phyloP scores from a whole-genome alignment of 2,113 vertebrate species.

The Pelecanus crispus region DNA sequence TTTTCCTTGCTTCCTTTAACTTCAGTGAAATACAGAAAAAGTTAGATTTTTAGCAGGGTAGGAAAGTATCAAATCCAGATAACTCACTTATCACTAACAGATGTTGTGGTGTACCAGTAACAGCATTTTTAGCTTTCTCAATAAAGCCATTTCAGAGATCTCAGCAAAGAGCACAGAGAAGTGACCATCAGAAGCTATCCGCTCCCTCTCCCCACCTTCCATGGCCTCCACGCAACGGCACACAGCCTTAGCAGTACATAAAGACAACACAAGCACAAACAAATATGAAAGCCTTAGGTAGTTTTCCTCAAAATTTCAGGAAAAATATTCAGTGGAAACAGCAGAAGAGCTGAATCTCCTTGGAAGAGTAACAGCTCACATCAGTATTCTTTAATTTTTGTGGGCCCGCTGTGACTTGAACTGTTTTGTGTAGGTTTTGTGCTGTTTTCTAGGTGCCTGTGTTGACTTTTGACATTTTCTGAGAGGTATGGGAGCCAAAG shows the following conservation, averaged over 20 bases:
- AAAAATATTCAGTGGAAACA: background rate
- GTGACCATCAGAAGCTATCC: background rate
- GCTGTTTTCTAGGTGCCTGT: background rate
- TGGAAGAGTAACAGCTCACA: background rate
- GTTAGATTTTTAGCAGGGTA: background rate
- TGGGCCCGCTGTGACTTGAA: background rate
- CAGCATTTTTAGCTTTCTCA: background rate
- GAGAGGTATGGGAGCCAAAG: background rate
- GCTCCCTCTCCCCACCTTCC: background rate
- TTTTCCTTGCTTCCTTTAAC: background rate
- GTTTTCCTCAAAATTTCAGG: background rate
- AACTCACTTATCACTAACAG: background rate
- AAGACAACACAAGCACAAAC: background rate
- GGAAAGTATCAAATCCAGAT: background rate
- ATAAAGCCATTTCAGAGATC: background rate
- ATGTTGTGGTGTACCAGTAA: background rate
- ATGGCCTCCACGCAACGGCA: rapidly evolving
- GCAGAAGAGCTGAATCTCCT: background rate
- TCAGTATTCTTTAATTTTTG: background rate
- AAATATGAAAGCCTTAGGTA: background rate
- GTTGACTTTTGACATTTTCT: background rate
- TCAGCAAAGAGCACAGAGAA: background rate
- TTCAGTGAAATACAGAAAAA: background rate
- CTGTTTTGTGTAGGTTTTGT: background rate
- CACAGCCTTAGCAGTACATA: background rate